A percentile compares a stretch with the other conserved stretches of the same genome.
These are phyloP conservation scores for Drosophila sucinea DNA, from an alignment of 1,140 invertebrate species.

Conservation along the genomic window DNA sequence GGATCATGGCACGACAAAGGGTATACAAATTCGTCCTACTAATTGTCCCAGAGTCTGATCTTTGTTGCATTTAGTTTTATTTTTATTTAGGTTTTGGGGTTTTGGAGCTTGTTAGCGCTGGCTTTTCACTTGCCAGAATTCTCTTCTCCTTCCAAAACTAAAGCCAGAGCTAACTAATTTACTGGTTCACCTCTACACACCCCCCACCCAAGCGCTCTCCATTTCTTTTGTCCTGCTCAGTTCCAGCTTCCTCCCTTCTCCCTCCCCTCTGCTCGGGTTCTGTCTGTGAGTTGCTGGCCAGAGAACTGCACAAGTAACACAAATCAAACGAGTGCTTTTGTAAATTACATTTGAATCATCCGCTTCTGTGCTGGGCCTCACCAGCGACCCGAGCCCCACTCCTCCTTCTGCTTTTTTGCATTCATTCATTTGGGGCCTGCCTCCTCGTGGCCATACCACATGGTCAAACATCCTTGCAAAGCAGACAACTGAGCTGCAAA, in stretches of 20 bases:
- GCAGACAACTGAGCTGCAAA: slow-evolving; percentile 29
- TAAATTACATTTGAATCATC: slow-evolving; percentile 81
- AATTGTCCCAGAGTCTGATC: slow-evolving; percentile 8
- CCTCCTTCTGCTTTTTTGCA: slow-evolving; percentile 28
- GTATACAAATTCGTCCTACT: slow-evolving; percentile 28
- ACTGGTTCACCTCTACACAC: slow-evolving; percentile 35
- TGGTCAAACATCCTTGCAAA: slow-evolving; percentile 64
- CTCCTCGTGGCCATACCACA: slow-evolving; percentile 50
- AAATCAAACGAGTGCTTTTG: slow-evolving; percentile 80
- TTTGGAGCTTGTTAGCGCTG: slow-evolving; percentile 40
- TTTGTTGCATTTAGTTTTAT: slow-evolving; percentile 52
- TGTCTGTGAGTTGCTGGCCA: slow-evolving; percentile 4
- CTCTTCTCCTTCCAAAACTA: slow-evolving; percentile 21
- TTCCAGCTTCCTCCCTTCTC: background rate
- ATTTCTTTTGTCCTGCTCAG: slow-evolving; percentile 2
- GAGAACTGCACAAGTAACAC: slow-evolving; percentile 62
- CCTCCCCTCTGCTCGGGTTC: background rate
- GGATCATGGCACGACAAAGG: background rate
- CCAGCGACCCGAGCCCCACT: background rate
- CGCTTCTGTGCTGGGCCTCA: slow-evolving; percentile 28
- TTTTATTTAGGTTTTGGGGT: slow-evolving; percentile 44
- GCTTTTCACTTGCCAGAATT: slow-evolving; percentile 37
- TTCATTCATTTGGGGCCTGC: slow-evolving; percentile 46
- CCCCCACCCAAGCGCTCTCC: background rate
- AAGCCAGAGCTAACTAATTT: slow-evolving; percentile 61